Conservation (phyloP, 2,888 invertebrate genomes). For the Apamea sordens region DNA sequence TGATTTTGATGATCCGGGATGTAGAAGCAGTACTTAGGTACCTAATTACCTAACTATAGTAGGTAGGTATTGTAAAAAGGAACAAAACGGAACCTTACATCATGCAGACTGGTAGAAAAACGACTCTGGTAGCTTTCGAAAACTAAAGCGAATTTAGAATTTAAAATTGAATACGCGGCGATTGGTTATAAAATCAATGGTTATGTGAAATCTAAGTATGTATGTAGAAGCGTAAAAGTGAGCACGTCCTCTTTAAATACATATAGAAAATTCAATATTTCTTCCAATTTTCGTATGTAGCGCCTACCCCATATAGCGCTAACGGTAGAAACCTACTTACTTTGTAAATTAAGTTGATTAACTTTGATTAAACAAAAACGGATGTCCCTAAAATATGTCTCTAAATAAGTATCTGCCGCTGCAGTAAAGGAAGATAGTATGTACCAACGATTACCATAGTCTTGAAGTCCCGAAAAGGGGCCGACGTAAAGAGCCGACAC, state of each 20-base stretch:
- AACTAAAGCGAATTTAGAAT: background rate
- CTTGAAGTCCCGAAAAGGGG: slow-evolving; percentile 56
- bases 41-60: background rate
- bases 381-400: background rate
- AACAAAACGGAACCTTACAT: background rate
- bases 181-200: background rate
- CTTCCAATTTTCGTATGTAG: background rate
- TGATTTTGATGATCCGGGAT: background rate
- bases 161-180: background rate
- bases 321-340: background rate
- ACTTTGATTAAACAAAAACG: background rate
- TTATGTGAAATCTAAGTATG: background rate
- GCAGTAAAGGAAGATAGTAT: slow-evolving; percentile 23
- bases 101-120: background rate
- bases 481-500: slow-evolving; percentile 76
- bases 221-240: background rate
- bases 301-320: background rate
- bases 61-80: background rate
- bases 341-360: background rate
- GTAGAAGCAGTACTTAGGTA: background rate
- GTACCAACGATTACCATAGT: slow-evolving; percentile 30
- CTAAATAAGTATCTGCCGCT: slow-evolving; percentile 13
- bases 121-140: background rate
- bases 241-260: background rate
- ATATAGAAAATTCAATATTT: background rate